Percentiles rank a stretch among this genome's conserved stretches.
Evolutionary conservation across 2,888 invertebrate genomes (phyloP).

Genomic region (Hypolimnas misippus): DNA sequence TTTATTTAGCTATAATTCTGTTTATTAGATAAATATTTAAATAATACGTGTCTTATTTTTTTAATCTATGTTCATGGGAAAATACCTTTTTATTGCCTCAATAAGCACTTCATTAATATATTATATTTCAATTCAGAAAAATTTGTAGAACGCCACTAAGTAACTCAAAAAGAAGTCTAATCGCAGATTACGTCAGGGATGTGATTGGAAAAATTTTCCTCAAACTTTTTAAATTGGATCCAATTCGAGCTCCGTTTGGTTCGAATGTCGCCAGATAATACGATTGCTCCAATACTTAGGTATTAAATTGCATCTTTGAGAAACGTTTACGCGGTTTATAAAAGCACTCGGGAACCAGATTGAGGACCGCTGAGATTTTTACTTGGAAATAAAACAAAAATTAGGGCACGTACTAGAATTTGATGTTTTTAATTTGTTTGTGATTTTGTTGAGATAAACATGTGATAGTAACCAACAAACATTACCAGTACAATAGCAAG

Average conservation of each 20-base stretch:
- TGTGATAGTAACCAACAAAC: no score
- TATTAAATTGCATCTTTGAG: constrained; percentile 77
- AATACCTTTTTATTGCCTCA: background rate
- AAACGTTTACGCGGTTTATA: constrained; percentile 61
- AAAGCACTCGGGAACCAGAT: constrained; percentile 17
- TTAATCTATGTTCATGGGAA: no score
- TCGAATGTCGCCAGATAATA: constrained; percentile 73
- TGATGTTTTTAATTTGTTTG: no score
- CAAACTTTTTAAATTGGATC: constrained; percentile 82
- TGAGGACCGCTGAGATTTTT: constrained; percentile 1
- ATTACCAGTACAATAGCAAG: no score
- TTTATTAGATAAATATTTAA: no score
- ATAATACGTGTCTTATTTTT: no score
- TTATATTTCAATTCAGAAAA: constrained; percentile 15
- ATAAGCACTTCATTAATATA: no score
- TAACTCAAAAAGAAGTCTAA: constrained; percentile 60
- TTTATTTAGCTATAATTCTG: no score
- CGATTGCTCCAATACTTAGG: constrained; percentile 70
- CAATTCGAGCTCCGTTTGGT: constrained; percentile 69
- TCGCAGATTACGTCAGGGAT: constrained; percentile 69
- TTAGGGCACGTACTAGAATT: background rate
- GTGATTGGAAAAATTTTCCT: constrained; percentile 81
- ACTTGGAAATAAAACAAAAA: background rate
- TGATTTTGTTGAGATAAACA: no score
- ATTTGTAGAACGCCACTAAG: constrained; percentile 42